Base-by-base conservation (phyloP, 2,888 invertebrate genomes). In the Eupithecia subfuscata region DNA sequence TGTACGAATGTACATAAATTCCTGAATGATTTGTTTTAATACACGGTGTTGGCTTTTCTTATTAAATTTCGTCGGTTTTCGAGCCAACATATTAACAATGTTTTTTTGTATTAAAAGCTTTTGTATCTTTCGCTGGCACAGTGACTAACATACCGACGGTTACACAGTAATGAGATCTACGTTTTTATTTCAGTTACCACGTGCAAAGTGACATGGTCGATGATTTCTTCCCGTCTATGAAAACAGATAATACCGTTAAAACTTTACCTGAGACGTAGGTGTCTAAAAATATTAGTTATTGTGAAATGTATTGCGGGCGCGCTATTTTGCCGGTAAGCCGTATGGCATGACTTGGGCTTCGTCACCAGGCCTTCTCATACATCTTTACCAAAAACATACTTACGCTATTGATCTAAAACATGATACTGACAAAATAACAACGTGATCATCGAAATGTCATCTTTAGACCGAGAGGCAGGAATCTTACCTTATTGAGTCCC, bases 131-230 rank as follows among this genome's bases (percentile, higher is more conserved):
- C 34, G 34, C 25, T 60, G 60, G 18, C 64, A 64, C 73, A 79
- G 84, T 85, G 81, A 87, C 87, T 89, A 89, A 89, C 87, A 82
- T 75, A 78, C 76, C 81, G 82, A 83, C 83, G 63, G 40, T 30
- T 83, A 83, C 84, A 80, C 73, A 81, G 80, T 87, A 87, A 84
- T 86, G 78, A 84, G 85, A 84, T 82, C 84, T 72, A 78, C 89
- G 93, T 95, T 96, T 95, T 96, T 96, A 96, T 97, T 97, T 94
- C 97, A 98, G 98, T 96, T 98, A 98, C 96, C 96, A 97, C 95
- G 97, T 97, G 96, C 98, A 98, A 96, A 97, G 98, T 96, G 96
- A 97, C 96, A 97, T 97, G 95, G 97, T 98, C 95, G 97, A 98
- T 97, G 98, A 98, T 95, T 96, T 98, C 94, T 98, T 98, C 96